Evolutionary conservation across 53 echinoderm and acorn worm genomes (phyloP).

Genomic region (Mesocentrotus franciscanus): DNA sequence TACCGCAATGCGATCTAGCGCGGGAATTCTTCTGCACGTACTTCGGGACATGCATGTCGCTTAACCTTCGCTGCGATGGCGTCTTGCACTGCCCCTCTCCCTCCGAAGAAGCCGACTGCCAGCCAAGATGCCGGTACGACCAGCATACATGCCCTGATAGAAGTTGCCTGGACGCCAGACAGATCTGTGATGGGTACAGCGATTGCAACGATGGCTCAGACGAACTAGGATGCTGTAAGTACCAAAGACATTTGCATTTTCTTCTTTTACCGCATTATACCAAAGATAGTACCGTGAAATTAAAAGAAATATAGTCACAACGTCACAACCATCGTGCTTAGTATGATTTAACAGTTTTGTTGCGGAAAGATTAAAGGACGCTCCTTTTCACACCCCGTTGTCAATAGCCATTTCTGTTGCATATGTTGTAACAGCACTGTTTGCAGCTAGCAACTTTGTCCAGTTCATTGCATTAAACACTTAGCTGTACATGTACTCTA

Average conservation of each 20-base stretch:
- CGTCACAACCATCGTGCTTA: not conserved
- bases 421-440: constrained; percentile 41
- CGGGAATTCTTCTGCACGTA: constrained; percentile 27
- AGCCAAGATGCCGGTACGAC: not conserved
- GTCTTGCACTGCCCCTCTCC: constrained; percentile 10
- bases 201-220: constrained; percentile 46
- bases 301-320: not conserved
- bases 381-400: not conserved
- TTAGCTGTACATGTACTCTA: not conserved
- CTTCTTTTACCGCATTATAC: not conserved
- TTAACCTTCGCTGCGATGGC: constrained; percentile 40
- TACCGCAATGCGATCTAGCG: constrained; percentile 7
- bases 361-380: not conserved
- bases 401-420: constrained; percentile 5
- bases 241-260: not conserved
- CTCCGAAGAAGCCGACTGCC: constrained; percentile 18
- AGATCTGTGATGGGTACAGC: constrained; percentile 30
- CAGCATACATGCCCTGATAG: constrained; percentile 48
- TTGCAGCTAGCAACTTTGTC: not conserved
- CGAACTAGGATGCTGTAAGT: constrained; percentile 60
- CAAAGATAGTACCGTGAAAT: not conserved
- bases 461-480: not conserved
- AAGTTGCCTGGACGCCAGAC: constrained; percentile 4
- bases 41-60: constrained; percentile 39
- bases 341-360: constrained; percentile 24